Base-by-base conservation (phyloP, 2,797 vertebrate species). In the Arctocebus calabarensis region DNA sequence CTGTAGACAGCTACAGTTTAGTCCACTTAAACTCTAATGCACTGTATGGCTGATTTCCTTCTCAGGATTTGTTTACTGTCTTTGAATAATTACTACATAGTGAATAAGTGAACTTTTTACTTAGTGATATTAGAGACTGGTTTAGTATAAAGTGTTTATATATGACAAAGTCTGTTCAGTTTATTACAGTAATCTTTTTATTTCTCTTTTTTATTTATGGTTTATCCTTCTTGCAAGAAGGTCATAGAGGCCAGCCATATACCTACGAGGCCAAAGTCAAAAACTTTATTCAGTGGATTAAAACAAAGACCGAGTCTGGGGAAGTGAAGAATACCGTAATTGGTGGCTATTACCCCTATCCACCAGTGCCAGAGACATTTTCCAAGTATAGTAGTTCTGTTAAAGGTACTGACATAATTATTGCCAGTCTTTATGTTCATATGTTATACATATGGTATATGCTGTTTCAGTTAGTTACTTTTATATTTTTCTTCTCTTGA, bases 311-410 rank as follows among this genome's bases (percentile, higher is more conserved):
- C 4, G 98, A 99, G 97, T 98, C 97, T 11, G 89, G 97, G 2
- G 96, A 99, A 77, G 96, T 99, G 82, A 98, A 98, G 96, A 99
- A 98, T 98, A 98, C 98, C 3, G 90, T 98, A 61, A 98, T 99
- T 2, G 99, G 99, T 61, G 99, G 99, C 79, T 98, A 99, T 97
- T 99, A 99, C 55, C 98, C 98, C 91, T 99, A 99, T 97, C 99
- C 99, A 88, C 98, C 96, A 43, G 98, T 98, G 34, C 99, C 99
- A 45, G 97, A 97, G 23, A 98, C 92, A 70, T 99, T 99, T 94
- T 92, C 95, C 23, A 99, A 99, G 95, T 98, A 99, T 0, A 95
- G 97, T 86, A 98, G 96, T 97, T 98, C 95, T 77, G 82, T 85
- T 73, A 98, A 97, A 98, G 98, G 98, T 98, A 98, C 23, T 43